phyloP scores from a whole-genome alignment of 2,113 vertebrate genomes.

The Alosa alosa region DNA sequence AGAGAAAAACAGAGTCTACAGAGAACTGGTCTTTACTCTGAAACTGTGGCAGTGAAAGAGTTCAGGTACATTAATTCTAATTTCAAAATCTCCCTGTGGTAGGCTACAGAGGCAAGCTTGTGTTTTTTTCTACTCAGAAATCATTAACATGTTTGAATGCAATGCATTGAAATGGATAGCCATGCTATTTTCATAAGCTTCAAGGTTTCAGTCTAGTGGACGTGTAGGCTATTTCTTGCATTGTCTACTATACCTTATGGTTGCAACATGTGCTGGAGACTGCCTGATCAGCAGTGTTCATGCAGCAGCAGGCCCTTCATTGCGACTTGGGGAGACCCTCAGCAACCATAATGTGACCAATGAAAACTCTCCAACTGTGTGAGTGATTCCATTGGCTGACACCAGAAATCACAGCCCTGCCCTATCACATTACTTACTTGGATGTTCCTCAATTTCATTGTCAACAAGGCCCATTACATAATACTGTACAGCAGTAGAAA shows the following conservation, averaged over 20 bases:
- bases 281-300: not conserved
- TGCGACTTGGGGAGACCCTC: not conserved
- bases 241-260: not conserved
- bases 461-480: constrained; percentile 15
- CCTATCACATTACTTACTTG: not conserved
- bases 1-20: constrained; percentile 2
- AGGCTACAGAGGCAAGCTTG: not conserved
- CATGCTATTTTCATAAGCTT: not conserved
- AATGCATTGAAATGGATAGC: not conserved
- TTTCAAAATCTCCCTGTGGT: no score
- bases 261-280: not conserved
- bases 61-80: not conserved
- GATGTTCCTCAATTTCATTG: not conserved
- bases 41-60: not conserved
- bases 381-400: constrained; percentile 19
- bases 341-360: not conserved
- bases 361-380: constrained; percentile 15
- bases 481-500: not conserved
- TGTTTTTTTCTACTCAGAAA: not conserved
- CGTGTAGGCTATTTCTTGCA: not conserved
- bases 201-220: not conserved
- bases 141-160: not conserved
- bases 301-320: not conserved
- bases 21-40: not conserved
- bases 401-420: not conserved